A percentile compares a stretch with the other conserved stretches of the same genome.
phyloP scores from a whole-genome alignment of 1,140 invertebrate genomes.

The Drosophila nannoptera region DNA sequence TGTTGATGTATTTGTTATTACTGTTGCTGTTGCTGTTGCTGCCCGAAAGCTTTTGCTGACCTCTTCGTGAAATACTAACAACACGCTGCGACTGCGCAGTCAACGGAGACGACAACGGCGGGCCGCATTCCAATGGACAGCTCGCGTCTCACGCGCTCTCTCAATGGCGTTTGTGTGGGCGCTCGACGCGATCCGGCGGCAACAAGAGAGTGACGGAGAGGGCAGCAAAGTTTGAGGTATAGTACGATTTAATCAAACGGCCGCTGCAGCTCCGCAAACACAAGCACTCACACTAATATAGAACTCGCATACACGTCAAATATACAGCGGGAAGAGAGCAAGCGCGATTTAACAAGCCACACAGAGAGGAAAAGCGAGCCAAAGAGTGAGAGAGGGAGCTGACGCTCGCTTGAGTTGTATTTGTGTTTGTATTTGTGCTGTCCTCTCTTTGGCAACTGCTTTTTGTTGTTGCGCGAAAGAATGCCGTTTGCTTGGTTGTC shows the following conservation, averaged over 20 bases:
- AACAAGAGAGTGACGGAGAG: slow-evolving; percentile 21
- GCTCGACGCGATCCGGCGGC: slow-evolving; percentile 34
- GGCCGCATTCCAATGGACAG: slow-evolving; percentile 64
- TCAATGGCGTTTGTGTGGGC: slow-evolving; percentile 41
- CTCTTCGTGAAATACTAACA: slow-evolving; percentile 61
- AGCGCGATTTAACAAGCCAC: slow-evolving; percentile 22
- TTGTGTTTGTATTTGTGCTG: slow-evolving; percentile 34
- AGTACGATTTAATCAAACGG: slow-evolving; percentile 70
- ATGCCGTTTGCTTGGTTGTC: slow-evolving; percentile 77
- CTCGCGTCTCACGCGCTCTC: slow-evolving; percentile 36
- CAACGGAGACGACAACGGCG: slow-evolving; percentile 44
- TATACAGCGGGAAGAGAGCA: slow-evolving; percentile 24
- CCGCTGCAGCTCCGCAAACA: slow-evolving; percentile 25
- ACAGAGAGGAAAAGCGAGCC: slow-evolving; percentile 18
- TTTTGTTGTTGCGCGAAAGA: slow-evolving; percentile 78
- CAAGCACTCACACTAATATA: slow-evolving; percentile 17
- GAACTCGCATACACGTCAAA: slow-evolving; percentile 32
- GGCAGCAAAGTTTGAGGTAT: slow-evolving; percentile 14
- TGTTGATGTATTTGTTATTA: slow-evolving; percentile 29
- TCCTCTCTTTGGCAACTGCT: slow-evolving; percentile 56
- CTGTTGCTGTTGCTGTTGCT: slow-evolving; percentile 33
- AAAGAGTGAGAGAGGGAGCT: slow-evolving; percentile 21
- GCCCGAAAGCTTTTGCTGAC: slow-evolving; percentile 52
- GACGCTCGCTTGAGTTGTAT: slow-evolving; percentile 34
- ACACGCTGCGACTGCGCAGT: slow-evolving; percentile 68